Conservation (phyloP, 37 sponge, comb jelly and placozoan genomes). For the Haliclona indistincta region DNA sequence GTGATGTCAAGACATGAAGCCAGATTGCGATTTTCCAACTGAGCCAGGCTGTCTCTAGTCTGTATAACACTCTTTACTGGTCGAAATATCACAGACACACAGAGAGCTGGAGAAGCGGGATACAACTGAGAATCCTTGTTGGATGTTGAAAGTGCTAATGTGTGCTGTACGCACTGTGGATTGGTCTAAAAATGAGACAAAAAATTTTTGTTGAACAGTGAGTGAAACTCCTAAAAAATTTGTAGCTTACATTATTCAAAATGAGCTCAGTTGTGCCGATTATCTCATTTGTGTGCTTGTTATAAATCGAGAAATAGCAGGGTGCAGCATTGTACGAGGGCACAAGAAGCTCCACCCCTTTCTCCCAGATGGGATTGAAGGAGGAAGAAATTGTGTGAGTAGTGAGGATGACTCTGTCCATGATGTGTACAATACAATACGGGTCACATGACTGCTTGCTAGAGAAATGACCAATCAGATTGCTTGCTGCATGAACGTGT, state of each 20-base stretch:
- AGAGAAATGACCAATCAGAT: neutral
- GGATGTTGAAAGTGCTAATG: neutral
- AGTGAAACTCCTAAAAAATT: neutral
- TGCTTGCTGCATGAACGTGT: conserved; percentile 4
- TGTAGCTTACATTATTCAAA: neutral
- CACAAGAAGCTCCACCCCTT: conserved; percentile 10
- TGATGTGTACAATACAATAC: neutral
- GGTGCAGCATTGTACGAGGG: neutral
- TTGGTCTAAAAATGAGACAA: neutral
- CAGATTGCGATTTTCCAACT: neutral
- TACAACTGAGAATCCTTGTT: neutral
- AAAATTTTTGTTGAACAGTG: neutral
- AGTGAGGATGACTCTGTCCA: neutral
- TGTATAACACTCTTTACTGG: neutral
- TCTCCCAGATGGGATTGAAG: conserved; percentile 6
- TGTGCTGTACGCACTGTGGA: conserved; percentile 10
- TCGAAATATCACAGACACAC: conserved; percentile 4
- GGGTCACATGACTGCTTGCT: neutral
- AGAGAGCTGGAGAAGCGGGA: neutral
- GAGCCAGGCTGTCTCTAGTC: neutral
- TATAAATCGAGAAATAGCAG: neutral
- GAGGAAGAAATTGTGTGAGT: neutral
- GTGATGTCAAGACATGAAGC: conserved; percentile 16
- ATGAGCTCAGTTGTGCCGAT: neutral
- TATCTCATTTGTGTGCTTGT: neutral